A percentile compares a stretch with the other conserved stretches of the same genome.
Conservation (phyloP, 2,113 vertebrate species). For the Peromyscus leucopus region DNA sequence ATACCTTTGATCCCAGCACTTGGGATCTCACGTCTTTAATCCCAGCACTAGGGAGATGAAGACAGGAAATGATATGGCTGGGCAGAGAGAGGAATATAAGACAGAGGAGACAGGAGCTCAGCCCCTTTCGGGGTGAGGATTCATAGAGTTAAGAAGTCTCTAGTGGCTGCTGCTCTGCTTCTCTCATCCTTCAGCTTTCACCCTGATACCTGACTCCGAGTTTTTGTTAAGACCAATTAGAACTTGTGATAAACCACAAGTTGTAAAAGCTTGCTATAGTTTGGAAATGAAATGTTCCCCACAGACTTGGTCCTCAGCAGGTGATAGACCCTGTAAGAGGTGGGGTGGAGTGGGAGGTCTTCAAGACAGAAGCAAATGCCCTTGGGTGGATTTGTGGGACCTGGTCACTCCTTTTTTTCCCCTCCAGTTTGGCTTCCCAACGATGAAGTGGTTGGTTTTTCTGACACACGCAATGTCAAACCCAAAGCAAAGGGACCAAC, state of each 20-base stretch:
- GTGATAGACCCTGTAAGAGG: not conserved
- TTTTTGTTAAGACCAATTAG: too few species aligned
- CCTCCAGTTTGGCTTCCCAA: not conserved
- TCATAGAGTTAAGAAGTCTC: too few species aligned
- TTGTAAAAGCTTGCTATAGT: not conserved
- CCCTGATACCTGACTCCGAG: too few species aligned
- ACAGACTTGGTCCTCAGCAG: not conserved
- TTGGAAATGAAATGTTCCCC: not conserved
- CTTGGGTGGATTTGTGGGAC: not conserved
- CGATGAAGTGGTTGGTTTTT: not conserved
- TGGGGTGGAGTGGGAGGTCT: not conserved
- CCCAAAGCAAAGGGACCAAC: not conserved
- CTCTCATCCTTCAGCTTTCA: too few species aligned
- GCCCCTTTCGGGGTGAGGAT: too few species aligned
- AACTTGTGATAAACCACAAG: not conserved
- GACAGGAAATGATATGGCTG: too few species aligned
- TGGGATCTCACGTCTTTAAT: too few species aligned
- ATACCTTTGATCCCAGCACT: too few species aligned
- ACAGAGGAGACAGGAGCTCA: too few species aligned
- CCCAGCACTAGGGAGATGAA: too few species aligned
- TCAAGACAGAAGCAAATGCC: not conserved
- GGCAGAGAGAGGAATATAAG: too few species aligned
- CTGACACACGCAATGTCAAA: not conserved
- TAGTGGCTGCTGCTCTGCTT: too few species aligned
- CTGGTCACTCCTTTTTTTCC: not conserved